Evolutionary conservation across 2,888 invertebrate species (phyloP), one percentile per base, ranked within the genome.

Genomic region (Lomographa bimaculata): DNA sequence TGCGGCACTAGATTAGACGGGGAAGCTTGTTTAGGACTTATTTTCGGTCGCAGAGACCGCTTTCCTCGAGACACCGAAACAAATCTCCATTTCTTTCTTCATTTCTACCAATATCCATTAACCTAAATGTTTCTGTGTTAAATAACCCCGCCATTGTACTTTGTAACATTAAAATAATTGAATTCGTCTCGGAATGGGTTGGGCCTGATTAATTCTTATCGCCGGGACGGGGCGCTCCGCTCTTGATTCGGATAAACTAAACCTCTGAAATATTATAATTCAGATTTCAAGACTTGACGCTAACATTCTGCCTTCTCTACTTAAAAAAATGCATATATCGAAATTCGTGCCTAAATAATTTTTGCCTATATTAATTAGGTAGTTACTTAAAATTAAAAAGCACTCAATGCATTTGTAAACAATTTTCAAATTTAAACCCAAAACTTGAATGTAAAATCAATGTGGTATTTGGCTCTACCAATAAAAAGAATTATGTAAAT

Each of bases 91-190:
- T 54, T 50, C n/a, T n/a, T n/a, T n/a, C n/a, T n/a, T n/a, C n/a
- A n/a, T n/a, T 54, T 54, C 42, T 41, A 49, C 50, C 45, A 47
- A 51, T 54, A 49, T 54, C 54, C 54, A 54, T 54, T 54, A 54
- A 54, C 51, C 54, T 41, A 54, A 54, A 54, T 51, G 51, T 54
- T 57, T 54, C 50, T 54, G 46, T 57, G 50, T 57, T 52, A 57
- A 57, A 54, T 54, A 54, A 54, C 52, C 48, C 45, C 35, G 41
- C 54, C 50, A 52, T 50, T 54, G 50, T 54, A 49, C 52, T 56
- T 54, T 57, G 54, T 54, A 52, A 49, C 54, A 57, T 54, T 52
- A 52, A 57, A 54, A 57, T 55, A 55, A 57, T 51, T 57, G 48
- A 54, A 54, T 57, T 45, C 46, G 54, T 50, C 50, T 49, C 37